Evolutionary conservation across 2,888 invertebrate species (phyloP).

Genomic region (Brachyptera risi): DNA sequence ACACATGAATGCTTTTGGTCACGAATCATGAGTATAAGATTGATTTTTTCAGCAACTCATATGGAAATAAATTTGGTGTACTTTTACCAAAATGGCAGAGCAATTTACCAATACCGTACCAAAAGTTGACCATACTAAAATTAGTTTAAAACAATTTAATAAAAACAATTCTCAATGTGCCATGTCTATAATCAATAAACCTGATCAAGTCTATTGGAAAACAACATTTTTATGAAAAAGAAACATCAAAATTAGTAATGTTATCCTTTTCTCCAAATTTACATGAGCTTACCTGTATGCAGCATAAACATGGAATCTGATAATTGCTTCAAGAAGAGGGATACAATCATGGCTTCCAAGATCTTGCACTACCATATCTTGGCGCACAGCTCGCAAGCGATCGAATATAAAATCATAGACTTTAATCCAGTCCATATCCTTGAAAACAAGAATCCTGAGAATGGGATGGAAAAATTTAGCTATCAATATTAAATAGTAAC

Average conservation of each 20-base stretch:
- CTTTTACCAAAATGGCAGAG: no score
- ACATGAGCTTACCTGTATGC: slow-evolving; percentile 68
- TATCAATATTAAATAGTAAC: background rate
- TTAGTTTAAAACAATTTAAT: no score
- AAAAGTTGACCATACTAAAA: no score
- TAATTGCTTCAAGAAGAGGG: slow-evolving; percentile 65
- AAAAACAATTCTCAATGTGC: no score
- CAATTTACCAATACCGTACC: no score
- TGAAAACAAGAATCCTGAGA: slow-evolving; percentile 44
- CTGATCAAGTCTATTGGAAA: no score
- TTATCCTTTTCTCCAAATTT: no score
- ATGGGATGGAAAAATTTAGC: background rate
- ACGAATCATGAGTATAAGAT: no score
- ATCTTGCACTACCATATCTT: slow-evolving; percentile 74
- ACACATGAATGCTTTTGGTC: no score
- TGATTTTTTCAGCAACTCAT: no score
- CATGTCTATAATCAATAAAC: no score
- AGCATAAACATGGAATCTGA: slow-evolving; percentile 68
- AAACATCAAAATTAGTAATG: slow-evolving; percentile 14
- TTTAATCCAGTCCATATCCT: slow-evolving; percentile 48
- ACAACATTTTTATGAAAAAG: slow-evolving; percentile 6
- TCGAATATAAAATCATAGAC: slow-evolving; percentile 75
- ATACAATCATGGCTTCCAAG: slow-evolving; percentile 52
- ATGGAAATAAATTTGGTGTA: no score
- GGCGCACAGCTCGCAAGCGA: slow-evolving; percentile 67